Evolutionary conservation across 1,140 invertebrate species (phyloP).

Genomic region (honey bee (Apis mellifera)): DNA sequence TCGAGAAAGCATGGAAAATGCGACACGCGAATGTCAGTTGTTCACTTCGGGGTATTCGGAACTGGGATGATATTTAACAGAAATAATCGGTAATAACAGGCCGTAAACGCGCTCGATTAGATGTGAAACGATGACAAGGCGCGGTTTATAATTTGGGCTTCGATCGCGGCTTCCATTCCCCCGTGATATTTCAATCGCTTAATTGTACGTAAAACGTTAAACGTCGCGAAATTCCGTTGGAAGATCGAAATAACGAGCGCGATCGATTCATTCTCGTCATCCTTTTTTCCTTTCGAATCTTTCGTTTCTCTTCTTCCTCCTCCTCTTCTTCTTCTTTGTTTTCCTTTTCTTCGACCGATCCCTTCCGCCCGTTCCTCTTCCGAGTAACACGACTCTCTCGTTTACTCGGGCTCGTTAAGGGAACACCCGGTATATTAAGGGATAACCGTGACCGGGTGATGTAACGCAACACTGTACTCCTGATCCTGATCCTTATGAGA

Average conservation of each 20-base stretch:
- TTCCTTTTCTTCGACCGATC: background rate
- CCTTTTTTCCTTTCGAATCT: background rate
- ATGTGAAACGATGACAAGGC: conserved; percentile 1
- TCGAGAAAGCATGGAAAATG: background rate
- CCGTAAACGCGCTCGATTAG: conserved; percentile 7
- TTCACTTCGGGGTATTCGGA: background rate
- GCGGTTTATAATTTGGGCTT: conserved; percentile 15
- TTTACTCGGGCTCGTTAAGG: conserved; percentile 74
- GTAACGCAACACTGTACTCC: conserved; percentile 76
- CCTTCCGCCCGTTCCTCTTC: background rate
- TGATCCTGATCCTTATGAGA: conserved; percentile 75
- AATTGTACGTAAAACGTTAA: conserved; percentile 1
- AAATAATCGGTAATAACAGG: background rate
- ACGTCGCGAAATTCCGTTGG: background rate
- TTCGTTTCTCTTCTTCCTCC: background rate
- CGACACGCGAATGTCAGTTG: background rate
- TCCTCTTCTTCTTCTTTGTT: background rate
- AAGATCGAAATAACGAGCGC: no score
- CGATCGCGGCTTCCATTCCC: background rate
- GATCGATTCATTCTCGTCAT: background rate
- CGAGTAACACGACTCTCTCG: conserved; percentile 73
- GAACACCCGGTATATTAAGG: conserved; percentile 76
- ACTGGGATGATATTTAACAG: background rate
- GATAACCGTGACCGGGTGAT: conserved; percentile 75
- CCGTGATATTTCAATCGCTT: conserved; percentile 22